phyloP scores from a whole-genome alignment of 2,888 invertebrate species.

The Drosophila koepferae region DNA sequence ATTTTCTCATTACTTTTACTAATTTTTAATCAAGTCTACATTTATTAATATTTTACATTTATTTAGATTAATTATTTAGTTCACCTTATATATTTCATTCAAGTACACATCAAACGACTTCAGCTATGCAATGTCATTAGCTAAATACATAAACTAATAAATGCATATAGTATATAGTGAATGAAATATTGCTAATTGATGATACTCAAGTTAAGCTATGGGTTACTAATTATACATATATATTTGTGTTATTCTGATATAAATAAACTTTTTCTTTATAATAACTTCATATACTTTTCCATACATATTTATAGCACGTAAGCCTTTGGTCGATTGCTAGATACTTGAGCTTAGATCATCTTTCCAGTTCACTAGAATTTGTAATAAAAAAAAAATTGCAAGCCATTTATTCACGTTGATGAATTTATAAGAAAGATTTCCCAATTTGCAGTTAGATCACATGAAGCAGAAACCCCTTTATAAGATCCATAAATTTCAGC shows the following conservation, averaged over 20 bases:
- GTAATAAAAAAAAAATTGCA: slow-evolving; percentile 1
- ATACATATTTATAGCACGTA: slow-evolving; percentile 5
- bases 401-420: slow-evolving; percentile 16
- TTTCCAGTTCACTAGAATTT: slow-evolving; percentile 5
- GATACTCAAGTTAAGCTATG: background rate
- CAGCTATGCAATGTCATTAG: background rate
- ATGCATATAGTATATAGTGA: background rate
- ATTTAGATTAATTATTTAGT: background rate
- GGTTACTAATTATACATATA: background rate
- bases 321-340: background rate
- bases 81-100: background rate
- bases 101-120: background rate
- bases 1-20: too few species aligned
- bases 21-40: too few species aligned
- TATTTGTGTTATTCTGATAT: background rate
- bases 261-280: slow-evolving; percentile 8
- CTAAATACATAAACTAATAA: background rate
- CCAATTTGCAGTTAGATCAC: slow-evolving; percentile 34
- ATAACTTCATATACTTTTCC: background rate
- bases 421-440: background rate
- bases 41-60: too few species aligned
- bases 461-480: slow-evolving; percentile 18
- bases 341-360: slow-evolving; percentile 14
- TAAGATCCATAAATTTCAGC: background rate
- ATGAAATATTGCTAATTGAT: background rate